Evolutionary conservation across 2,113 vertebrate species (phyloP), one percentile per base, ranked within the genome.

Genomic region (Oryzias woworae): DNA sequence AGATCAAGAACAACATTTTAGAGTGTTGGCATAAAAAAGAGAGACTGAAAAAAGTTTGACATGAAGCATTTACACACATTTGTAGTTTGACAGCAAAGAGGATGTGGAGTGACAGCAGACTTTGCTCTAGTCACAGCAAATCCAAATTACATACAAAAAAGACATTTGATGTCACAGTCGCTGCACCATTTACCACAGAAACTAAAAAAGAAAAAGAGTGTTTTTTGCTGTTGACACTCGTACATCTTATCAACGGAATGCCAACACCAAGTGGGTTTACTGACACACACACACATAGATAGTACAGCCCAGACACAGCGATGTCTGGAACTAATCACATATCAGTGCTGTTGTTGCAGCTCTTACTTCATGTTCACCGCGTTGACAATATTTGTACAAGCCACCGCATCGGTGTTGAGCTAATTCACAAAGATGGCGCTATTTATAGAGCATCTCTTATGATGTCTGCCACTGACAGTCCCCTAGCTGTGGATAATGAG

Each of bases 351-450:
- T 67, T 77, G 62, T 71, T 77, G 55, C 54, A 23, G 71, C 65
- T 48, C 59, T 52, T 64, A 47, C 50, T 72, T 58, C 60, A 63
- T 48, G 61, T 67, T 81, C 69, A 51, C 69, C 23, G 18, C 53
- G 57, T 47, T 70, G 82, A 79, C 80, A 82, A 80, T 83, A 77
- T 58, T 60, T 74, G 45, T 79, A 86, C 83, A 82, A 67, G 74
- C 59, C 57, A 45, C 63, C 64, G 66, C 76, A 62, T 48, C 49
- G 5, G 58, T 45, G 62, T 58, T 44, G 16, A 59, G 67, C 74
- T 80, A 84, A 89, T 88, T 85, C 71, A 73, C 72, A 66, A 81
- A 82, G 69, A 85, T 77, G 78, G 54, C 61, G 75, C 69, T 85
- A 87, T 80, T 77, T 83, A 87, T 81, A 75, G 78, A 71, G 62